phyloP scores from a whole-genome alignment of 2,113 vertebrate species.

The Solea solea region DNA sequence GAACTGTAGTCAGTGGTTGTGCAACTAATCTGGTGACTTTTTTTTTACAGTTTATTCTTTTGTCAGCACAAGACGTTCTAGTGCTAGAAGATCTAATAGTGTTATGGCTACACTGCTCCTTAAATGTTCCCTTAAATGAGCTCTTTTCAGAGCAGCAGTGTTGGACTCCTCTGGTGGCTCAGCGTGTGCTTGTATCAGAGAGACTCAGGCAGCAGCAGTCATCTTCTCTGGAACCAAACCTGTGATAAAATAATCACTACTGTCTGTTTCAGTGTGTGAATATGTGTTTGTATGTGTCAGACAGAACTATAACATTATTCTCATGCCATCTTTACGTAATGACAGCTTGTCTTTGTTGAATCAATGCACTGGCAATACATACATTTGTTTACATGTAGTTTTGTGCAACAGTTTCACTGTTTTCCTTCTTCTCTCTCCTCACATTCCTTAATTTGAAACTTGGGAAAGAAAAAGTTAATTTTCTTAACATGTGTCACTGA shows the following conservation, averaged over 20 bases:
- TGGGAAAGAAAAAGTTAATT: too few species aligned
- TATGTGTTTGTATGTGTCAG: neutral
- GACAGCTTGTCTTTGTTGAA: neutral
- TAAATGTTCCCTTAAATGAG: constrained; percentile 6
- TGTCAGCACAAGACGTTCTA: neutral
- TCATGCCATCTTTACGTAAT: neutral
- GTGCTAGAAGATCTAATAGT: constrained; percentile 5
- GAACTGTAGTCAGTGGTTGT: too few species aligned
- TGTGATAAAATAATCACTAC: constrained; percentile 50
- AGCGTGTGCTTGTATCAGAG: constrained; percentile 7
- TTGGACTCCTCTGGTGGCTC: neutral
- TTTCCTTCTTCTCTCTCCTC: too few species aligned
- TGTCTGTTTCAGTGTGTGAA: constrained; percentile 22
- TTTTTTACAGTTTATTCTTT: neutral
- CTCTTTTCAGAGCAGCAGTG: neutral
- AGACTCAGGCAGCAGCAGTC: constrained; percentile 23
- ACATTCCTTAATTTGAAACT: too few species aligned
- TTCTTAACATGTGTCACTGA: too few species aligned
- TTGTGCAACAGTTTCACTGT: too few species aligned
- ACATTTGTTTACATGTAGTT: neutral
- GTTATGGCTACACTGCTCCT: constrained; percentile 2
- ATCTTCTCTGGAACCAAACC: neutral
- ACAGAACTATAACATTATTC: constrained; percentile 1
- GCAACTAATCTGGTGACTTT: too few species aligned
- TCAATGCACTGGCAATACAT: neutral